Base-by-base conservation (phyloP, 2,888 invertebrate species). In the Argyra leucocephala region DNA sequence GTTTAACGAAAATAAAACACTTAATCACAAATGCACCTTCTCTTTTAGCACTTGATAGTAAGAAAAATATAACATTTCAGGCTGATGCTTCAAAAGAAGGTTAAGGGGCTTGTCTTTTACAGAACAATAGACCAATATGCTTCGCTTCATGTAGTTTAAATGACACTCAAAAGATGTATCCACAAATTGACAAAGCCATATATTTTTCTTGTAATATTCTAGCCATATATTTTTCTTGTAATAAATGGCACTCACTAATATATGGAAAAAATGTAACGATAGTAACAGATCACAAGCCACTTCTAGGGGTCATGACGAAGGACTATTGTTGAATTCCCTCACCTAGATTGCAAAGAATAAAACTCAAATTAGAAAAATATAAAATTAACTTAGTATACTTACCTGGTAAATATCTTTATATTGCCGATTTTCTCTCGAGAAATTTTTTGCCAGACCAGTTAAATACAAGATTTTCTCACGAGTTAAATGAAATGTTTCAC, bases 331-430 rank as follows among this genome's bases (percentile, higher is more conserved):
- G 10, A n/a, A 57, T 57, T 21, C 57, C 57, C 6, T 57, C 57
- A n/a, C n/a, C 21, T 57, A 57, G 57, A 57, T 21, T 57, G 22
- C 62, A 58, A 64, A 21, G 36, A 65, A 64, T 59, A 15, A 62
- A 1, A 18, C 37, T 66, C 26, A 66, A 61, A 65, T 26, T 66
- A 22, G 64, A 64, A 64, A 67, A 66, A 31, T 64, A 66, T 63
- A 31, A 59, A 6, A 26, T n/a, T n/a, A n/a, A n/a, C n/a, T 65
- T 65, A 21, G 64, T 18, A n/a, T 66, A 65, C 22, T 57, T 65
- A 7, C 65, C 65, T 3, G 65, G 62, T 12, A 65, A 65, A 36
- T 64, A 57, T 57, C 22, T 65, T 12, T 61, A 63, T 36, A 37
- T 66, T 60, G 64, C 65, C 36, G 64, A 65, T 22, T 57, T 63